Conservation (phyloP, 53 echinoderm and acorn worm species). For the Paelopatides confundens region DNA sequence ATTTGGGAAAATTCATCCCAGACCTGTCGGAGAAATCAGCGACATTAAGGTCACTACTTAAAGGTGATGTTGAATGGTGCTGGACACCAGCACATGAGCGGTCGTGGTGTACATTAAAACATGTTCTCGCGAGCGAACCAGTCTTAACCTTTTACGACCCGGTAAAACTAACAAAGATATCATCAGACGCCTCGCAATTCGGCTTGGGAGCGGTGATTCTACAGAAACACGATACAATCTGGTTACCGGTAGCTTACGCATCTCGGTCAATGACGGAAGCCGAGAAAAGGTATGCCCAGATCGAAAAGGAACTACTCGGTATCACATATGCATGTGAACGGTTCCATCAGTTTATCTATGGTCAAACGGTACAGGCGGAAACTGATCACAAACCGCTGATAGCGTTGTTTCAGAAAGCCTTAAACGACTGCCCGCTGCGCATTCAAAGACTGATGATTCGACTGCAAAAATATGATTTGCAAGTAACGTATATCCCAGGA, state of each 20-base stretch:
- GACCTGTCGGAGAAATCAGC: constrained; percentile 46
- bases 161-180: background rate
- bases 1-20: constrained; percentile 64
- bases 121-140: background rate
- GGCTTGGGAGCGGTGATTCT: constrained; percentile 63
- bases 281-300: constrained; percentile 58
- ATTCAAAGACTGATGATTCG: constrained; percentile 58
- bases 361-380: constrained; percentile 43
- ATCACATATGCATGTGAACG: constrained; percentile 63
- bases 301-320: constrained; percentile 62
- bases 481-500: constrained; percentile 49
- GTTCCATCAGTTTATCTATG: constrained; percentile 66
- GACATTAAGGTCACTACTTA: constrained; percentile 44
- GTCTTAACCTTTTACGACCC: background rate
- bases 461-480: constrained; percentile 62
- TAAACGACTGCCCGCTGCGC: constrained; percentile 61
- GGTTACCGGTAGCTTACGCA: constrained; percentile 70
- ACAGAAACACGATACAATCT: constrained; percentile 10
- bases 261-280: constrained; percentile 55
- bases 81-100: constrained; percentile 25
- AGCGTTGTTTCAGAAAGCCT: constrained; percentile 3
- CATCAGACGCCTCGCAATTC: constrained; percentile 41
- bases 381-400: constrained; percentile 71
- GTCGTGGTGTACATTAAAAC: constrained; percentile 37
- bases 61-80: constrained; percentile 43